Percentiles rank a stretch among this genome's conserved stretches.
Evolutionary conservation across 2,113 vertebrate species (phyloP).

Genomic region (Catagonus wagneri): DNA sequence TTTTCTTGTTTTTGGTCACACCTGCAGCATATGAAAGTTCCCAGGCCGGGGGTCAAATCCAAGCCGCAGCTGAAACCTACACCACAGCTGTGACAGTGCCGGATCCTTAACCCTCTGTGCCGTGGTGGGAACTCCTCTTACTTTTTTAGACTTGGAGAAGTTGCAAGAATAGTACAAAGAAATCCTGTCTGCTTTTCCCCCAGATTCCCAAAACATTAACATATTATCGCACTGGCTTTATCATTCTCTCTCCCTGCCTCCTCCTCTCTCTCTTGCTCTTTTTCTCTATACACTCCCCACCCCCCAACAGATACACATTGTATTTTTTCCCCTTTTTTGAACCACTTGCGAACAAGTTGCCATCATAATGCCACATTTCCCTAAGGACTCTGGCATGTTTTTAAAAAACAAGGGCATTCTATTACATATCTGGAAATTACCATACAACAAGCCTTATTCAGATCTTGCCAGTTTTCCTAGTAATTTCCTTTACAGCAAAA

Average conservation of each 20-base stretch:
- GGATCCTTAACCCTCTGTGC: too few species aligned
- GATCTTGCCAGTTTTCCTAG: neutral
- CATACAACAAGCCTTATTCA: neutral
- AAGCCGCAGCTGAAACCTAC: too few species aligned
- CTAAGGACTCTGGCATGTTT: neutral
- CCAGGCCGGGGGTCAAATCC: too few species aligned
- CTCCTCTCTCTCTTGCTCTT: neutral
- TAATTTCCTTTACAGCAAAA: constrained; percentile 29
- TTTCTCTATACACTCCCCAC: neutral
- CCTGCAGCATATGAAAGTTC: too few species aligned
- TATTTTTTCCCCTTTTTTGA: neutral
- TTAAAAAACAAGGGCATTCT: neutral
- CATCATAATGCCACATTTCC: neutral
- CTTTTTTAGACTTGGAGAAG: neutral
- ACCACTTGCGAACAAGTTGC: constrained; percentile 17
- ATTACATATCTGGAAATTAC: neutral
- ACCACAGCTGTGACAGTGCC: too few species aligned
- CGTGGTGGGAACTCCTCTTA: too few species aligned
- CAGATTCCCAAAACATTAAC: neutral
- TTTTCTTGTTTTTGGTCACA: neutral
- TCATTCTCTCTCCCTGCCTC: neutral
- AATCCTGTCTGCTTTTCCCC: neutral
- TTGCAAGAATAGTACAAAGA: neutral
- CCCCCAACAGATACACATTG: neutral
- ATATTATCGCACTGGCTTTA: neutral